Percentiles rank a stretch among this genome's conserved stretches.
Evolutionary conservation across 2,888 invertebrate species (phyloP).

Genomic region (Catocala fraxini): DNA sequence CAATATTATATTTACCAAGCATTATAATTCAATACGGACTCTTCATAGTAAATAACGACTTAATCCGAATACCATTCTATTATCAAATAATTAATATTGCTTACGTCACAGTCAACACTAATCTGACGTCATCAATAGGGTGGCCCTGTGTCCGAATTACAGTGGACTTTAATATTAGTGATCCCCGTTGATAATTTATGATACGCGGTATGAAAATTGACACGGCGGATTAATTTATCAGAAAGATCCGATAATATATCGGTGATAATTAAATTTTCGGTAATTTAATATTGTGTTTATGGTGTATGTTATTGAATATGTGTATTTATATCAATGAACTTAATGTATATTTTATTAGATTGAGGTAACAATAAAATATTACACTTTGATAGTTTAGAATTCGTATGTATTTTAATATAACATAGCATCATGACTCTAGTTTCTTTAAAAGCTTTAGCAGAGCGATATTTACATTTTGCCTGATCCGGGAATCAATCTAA

Average conservation of each 20-base stretch:
- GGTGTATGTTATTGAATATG: neutral
- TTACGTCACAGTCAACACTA: neutral
- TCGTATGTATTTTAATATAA: too few relatives aligned
- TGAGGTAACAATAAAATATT: too few relatives aligned
- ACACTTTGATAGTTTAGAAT: too few relatives aligned
- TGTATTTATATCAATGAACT: too few relatives aligned
- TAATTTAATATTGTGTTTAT: neutral
- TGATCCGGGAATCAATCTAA: too few relatives aligned
- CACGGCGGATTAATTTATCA: conserved; percentile 39
- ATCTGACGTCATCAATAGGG: conserved; percentile 14
- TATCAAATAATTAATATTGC: too few relatives aligned
- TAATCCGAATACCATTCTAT: too few relatives aligned
- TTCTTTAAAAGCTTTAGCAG: too few relatives aligned
- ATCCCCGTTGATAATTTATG: conserved; percentile 37
- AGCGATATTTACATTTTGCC: too few relatives aligned
- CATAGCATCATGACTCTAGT: too few relatives aligned
- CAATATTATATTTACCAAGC: neutral
- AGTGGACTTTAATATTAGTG: conserved; percentile 32
- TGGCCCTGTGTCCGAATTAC: conserved; percentile 28
- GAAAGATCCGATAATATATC: conserved; percentile 28
- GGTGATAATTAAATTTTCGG: neutral
- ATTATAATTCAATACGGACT: neutral
- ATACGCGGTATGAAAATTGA: conserved; percentile 32
- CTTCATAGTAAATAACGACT: neutral
- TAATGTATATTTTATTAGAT: too few relatives aligned